Evolutionary conservation across 1,140 invertebrate species (phyloP), one percentile per base, ranked within the genome.

Genomic region (Cryptotermes secundus): DNA sequence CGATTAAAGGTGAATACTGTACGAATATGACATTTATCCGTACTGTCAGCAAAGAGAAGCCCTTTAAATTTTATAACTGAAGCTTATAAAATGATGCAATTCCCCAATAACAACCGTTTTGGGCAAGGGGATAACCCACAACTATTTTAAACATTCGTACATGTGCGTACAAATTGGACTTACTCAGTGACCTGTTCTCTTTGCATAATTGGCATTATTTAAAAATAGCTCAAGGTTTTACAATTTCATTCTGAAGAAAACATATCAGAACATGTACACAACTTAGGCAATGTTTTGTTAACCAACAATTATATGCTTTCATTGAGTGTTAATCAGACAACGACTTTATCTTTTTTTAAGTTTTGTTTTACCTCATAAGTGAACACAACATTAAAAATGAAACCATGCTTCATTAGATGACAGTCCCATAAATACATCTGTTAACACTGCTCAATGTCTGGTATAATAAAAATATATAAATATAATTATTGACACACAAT

Each of bases 391-490:
- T 45, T 45, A 45, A 82, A 82, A 82, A 82, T 53, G n/a, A 82
- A 42, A 45, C 45, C 45, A 36, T 81, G 22, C 26, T 31, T 45
- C n/a, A 45, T 7, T 19, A 38, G 31, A 31, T 31, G 45, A 82
- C n/a, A 45, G 45, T 31, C n/a, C 36, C 45, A n/a, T 82, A 26
- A 49, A 45, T 45, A 82, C 45, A 53, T 82, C n/a, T 16, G 49
- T 38, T 53, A 38, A 38, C 81, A 82, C 45, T 45, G 45, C n/a
- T 34, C 42, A 16, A 45, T 82, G 38, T 45, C 45, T 82, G 35
- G 2, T 82, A 82, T 82, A 82, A 82, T 82, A 82, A 82, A 82
- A 82, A 82, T 82, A 82, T 82, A 82, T 45, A 82, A 38, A 38
- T 82, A 45, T 45, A 82, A 38, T 45, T 45, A 82, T 49, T 31